Conservation (phyloP, 2,113 vertebrate species). For the Centropus unirufus region DNA sequence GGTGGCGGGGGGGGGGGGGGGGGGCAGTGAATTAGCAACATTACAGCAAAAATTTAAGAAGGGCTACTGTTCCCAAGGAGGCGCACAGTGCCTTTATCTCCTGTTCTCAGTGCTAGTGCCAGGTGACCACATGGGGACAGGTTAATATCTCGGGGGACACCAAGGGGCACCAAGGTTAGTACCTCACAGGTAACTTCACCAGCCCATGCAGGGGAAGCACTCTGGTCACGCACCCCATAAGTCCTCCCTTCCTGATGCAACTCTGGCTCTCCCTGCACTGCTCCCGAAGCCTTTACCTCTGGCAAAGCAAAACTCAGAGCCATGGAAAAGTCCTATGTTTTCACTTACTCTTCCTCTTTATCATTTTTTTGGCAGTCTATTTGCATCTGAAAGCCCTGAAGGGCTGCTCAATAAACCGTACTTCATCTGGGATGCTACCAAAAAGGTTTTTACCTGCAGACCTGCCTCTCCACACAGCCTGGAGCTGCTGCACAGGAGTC, state of each 20-base stretch:
- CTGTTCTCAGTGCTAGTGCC: background rate
- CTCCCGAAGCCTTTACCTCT: background rate
- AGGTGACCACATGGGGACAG: background rate
- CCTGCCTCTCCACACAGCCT: background rate
- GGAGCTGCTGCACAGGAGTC: background rate
- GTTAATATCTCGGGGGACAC: no score
- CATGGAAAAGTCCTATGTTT: background rate
- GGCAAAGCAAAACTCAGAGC: background rate
- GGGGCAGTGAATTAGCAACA: background rate
- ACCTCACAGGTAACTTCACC: background rate
- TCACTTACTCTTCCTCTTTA: no score
- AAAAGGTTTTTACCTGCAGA: background rate
- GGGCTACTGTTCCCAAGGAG: background rate
- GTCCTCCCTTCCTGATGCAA: background rate
- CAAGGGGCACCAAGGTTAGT: accelerated
- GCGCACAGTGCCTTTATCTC: background rate
- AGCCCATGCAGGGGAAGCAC: background rate
- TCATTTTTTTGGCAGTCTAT: background rate
- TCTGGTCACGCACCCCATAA: accelerated
- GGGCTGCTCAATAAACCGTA: background rate
- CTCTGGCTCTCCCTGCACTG: background rate
- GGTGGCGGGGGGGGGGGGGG: background rate
- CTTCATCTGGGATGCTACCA: background rate
- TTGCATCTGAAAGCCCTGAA: background rate
- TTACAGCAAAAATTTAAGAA: background rate